Percentiles rank a stretch among this genome's conserved stretches.
Conservation (phyloP, 64 coral and sea anemone genomes). For the Pachyseris speciosa region DNA sequence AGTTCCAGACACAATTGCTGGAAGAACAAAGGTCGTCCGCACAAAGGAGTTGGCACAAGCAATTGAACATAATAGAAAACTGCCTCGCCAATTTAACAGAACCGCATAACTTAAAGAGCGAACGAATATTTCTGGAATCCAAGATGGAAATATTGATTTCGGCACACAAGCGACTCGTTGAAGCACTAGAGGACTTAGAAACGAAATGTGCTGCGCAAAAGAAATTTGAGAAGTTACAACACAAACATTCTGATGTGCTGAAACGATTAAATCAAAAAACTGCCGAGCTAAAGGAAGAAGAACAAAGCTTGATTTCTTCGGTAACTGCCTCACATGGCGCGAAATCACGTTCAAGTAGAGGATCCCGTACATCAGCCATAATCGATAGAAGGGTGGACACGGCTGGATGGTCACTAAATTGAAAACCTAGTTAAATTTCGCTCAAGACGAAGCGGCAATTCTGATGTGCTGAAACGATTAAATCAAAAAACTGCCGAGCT, state of each 20-base stretch:
- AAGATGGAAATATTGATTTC: neutral
- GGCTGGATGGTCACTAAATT: too few relatives aligned
- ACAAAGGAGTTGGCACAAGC: neutral
- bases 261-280: neutral
- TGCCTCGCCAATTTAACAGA: neutral
- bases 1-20: neutral
- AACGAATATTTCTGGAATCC: neutral
- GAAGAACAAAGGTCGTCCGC: neutral
- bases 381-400: too few relatives aligned
- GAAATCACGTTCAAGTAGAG: neutral
- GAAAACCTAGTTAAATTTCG: neutral
- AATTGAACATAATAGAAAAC: neutral
- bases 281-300: neutral
- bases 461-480: neutral
- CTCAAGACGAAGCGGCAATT: neutral
- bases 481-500: neutral
- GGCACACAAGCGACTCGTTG: neutral
- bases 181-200: neutral
- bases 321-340: too few relatives aligned
- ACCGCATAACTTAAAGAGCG: neutral
- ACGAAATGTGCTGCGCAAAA: neutral
- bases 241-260: neutral
- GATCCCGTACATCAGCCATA: neutral
- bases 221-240: neutral
- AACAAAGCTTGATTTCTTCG: neutral